phyloP scores from a whole-genome alignment of 2,888 invertebrate genomes.

The Leptarthrus brevirostris region DNA sequence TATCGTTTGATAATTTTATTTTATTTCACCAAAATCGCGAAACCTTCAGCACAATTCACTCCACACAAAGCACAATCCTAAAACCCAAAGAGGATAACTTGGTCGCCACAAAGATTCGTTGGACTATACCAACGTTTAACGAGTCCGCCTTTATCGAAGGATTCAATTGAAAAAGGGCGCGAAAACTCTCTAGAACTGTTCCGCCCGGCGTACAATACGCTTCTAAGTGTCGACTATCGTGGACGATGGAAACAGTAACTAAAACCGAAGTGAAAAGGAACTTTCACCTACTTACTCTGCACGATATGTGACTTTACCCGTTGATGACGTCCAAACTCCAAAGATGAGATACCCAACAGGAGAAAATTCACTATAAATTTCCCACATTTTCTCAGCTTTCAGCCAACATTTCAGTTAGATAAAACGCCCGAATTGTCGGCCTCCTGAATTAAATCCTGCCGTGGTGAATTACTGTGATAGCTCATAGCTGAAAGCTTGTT shows the following conservation, averaged over 20 bases:
- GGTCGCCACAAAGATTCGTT: background rate
- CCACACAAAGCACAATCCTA: background rate
- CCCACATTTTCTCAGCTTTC: background rate
- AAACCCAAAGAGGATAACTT: too few species aligned
- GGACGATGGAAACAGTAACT: background rate
- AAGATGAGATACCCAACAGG: background rate
- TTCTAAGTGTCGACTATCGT: background rate
- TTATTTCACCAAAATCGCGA: background rate
- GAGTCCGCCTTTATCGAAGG: background rate
- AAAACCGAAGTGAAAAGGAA: background rate
- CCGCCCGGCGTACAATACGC: background rate
- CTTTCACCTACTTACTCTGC: background rate
- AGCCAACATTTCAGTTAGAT: background rate
- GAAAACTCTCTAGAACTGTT: background rate
- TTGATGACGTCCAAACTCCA: background rate
- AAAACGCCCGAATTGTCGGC: background rate
- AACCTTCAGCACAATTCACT: background rate
- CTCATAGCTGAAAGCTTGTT: background rate
- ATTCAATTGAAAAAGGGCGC: background rate
- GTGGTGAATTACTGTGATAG: background rate
- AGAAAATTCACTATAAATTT: background rate
- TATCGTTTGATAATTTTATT: background rate
- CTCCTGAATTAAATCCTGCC: background rate
- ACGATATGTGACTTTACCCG: background rate
- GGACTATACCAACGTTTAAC: background rate